A percentile compares a stretch with the other conserved stretches of the same genome.
Evolutionary conservation across 2,888 invertebrate species (phyloP).

Genomic region (Saturnia japonica): DNA sequence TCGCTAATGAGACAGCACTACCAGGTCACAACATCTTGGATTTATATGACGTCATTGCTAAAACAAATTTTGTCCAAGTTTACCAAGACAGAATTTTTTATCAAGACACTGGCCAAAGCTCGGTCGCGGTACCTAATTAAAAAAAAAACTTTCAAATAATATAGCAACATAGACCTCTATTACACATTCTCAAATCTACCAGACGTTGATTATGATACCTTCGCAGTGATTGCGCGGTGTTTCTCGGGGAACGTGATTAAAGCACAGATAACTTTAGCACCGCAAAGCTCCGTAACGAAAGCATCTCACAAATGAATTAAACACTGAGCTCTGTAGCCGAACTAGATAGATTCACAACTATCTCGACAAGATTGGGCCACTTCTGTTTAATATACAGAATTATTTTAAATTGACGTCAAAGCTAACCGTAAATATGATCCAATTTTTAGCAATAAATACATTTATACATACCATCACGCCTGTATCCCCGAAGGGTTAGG

Average conservation of each 20-base stretch:
- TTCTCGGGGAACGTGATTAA: neutral
- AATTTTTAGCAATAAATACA: no score
- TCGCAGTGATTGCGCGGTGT: neutral
- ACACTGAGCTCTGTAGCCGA: neutral
- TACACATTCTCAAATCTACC: neutral
- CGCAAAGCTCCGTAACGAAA: neutral
- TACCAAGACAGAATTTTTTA: no score
- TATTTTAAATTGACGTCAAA: neutral
- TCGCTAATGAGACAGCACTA: no score
- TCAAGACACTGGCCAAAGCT: no score
- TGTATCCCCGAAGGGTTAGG: no score
- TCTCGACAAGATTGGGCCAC: neutral
- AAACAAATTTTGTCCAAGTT: no score
- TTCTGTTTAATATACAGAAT: neutral
- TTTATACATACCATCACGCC: no score
- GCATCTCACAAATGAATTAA: neutral
- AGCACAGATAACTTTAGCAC: slow-evolving; percentile 2
- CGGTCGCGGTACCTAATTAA: no score
- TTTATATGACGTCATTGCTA: no score
- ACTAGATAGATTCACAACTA: neutral
- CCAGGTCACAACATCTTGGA: no score
- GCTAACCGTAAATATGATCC: neutral
- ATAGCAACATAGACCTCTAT: neutral
- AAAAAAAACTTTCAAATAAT: neutral
- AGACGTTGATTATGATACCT: neutral